These are phyloP conservation scores for Diplosoma virens DNA, from an alignment of 23 tunicate genomes.

Conservation along the genomic window DNA sequence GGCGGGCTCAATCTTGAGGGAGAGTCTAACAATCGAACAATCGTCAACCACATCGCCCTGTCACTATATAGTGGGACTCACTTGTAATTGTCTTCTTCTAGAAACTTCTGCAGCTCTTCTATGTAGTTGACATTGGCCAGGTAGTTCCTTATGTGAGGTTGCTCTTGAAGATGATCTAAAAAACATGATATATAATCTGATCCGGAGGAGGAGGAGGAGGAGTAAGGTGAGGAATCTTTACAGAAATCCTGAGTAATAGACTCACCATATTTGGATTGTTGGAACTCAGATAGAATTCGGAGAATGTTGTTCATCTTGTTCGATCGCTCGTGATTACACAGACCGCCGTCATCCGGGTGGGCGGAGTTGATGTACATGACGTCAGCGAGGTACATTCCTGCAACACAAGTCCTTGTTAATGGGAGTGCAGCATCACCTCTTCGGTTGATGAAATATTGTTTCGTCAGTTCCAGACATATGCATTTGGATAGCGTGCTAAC, in stretches of 20 bases:
- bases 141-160: slow-evolving; percentile 83
- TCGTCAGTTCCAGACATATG: too few species aligned
- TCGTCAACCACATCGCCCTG: too few species aligned
- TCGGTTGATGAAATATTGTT: too few species aligned
- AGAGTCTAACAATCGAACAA: too few species aligned
- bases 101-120: slow-evolving; percentile 92
- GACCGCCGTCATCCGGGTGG: slow-evolving; percentile 94
- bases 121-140: slow-evolving; percentile 90
- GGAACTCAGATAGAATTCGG: slow-evolving; percentile 76
- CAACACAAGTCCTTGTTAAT: too few species aligned
- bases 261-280: slow-evolving; percentile 86
- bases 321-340: slow-evolving; percentile 78
- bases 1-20: slow-evolving; percentile 74
- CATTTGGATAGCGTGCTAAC: too few species aligned
- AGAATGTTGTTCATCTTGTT: slow-evolving; percentile 96
- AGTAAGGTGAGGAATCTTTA: too few species aligned
- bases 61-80: too few species aligned
- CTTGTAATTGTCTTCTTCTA: slow-evolving; percentile 99
- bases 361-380: slow-evolving; percentile 92
- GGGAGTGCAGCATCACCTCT: too few species aligned
- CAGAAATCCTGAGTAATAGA: too few species aligned
- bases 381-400: slow-evolving; percentile 89
- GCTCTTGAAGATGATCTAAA: slow-evolving; percentile 73
- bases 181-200: not conserved
- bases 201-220: too few species aligned